Base-by-base conservation (phyloP, 1,140 invertebrate genomes). In the Papilio helenus region DNA sequence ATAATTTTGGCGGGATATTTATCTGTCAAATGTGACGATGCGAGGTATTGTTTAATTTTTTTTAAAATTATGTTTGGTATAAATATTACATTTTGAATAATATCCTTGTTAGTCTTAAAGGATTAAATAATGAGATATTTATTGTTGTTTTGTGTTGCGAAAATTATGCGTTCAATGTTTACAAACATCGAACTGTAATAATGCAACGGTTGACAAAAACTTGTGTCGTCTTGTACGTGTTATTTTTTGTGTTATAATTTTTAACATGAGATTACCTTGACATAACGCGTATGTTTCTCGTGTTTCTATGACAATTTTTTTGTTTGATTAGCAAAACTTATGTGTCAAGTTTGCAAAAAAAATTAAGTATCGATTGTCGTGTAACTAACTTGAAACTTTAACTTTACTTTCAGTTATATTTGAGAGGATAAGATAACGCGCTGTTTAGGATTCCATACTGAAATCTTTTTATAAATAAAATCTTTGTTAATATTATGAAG, bases 1-100 rank as follows among this genome's bases (percentile, higher is more conserved):
- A 76, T 89, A 16, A 71, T 92, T 79, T 86, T 92, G 79, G 86
- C 84, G 80, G 85, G 84, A 42, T 90, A 80, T 80, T 86, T 68
- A 29, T 68, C 88, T 34, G 90, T 91, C n/a, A 87, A 77, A 80
- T 91, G 88, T 79, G 88, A 92, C 80, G 86, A 90, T 84, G 78
- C 82, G 9, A 86, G 88, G 90, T 91, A 85, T 80, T 74, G 78
- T 18, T 42, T 42, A n/a, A 1, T n/a, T 29, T 18, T 14, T 51
- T 34, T 55, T n/a, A 39, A 34, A 34, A 61, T 26, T 14, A 61
- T 26, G 34, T 29, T 46, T 68, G 12, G 9, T 61, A 14, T 16
- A 9, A 16, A 16, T 65, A 16, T 61, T 61, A 29, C 0, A 39
- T 65, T 14, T 65, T 26, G 29, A 65, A 26, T 68, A 23, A 20